A percentile compares a stretch with the other conserved stretches of the same genome.
phyloP scores from a whole-genome alignment of 2,113 vertebrate species.

The Octodon degus region DNA sequence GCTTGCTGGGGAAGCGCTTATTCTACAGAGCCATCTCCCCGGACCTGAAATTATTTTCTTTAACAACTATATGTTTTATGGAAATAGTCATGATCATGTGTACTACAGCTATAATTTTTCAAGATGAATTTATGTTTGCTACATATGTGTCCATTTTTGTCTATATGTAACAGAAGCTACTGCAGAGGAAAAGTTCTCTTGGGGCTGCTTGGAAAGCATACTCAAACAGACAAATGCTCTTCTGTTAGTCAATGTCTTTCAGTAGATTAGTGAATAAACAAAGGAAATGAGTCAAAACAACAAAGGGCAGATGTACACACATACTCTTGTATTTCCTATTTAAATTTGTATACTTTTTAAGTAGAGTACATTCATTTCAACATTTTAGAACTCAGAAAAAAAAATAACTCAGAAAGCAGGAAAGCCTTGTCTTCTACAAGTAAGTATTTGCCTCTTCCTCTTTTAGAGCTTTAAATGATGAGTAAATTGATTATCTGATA shows the following conservation, averaged over 20 bases:
- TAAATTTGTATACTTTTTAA: background rate
- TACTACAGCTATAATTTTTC: constrained; percentile 13
- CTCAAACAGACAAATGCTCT: constrained; percentile 10
- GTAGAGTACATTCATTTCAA: background rate
- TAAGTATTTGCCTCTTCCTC: background rate
- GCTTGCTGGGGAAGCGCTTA: too few relatives aligned
- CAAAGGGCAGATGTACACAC: background rate
- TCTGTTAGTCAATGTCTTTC: constrained; percentile 58
- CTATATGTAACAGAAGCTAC: constrained; percentile 36
- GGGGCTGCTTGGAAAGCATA: constrained; percentile 60
- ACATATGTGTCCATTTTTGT: background rate
- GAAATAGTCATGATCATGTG: constrained; percentile 51
- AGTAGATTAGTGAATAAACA: constrained; percentile 65
- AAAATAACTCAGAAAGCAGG: background rate
- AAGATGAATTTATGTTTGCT: background rate
- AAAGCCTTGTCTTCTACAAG: background rate
- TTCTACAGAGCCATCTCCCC: too few relatives aligned
- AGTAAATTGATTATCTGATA: background rate
- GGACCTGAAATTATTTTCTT: constrained; percentile 45
- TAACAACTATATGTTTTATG: constrained; percentile 32
- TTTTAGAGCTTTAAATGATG: background rate
- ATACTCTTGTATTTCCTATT: background rate
- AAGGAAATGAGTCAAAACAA: constrained; percentile 65
- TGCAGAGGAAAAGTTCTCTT: constrained; percentile 53
- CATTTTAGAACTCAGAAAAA: background rate